phyloP scores from a whole-genome alignment of 2,888 invertebrate species.

The Metacarcinus magister region DNA sequence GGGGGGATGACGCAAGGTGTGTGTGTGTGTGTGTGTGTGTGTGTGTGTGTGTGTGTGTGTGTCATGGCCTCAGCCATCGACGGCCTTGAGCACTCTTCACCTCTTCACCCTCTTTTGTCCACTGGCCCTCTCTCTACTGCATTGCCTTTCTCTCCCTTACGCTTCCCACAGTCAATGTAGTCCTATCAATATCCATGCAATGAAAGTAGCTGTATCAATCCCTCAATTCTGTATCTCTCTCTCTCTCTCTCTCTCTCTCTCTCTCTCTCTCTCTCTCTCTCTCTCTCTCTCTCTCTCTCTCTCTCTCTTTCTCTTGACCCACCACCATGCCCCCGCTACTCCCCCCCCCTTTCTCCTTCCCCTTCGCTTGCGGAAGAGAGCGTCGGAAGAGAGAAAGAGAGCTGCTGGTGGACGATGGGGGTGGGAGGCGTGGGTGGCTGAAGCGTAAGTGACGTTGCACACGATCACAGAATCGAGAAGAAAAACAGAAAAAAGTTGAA shows the following conservation, averaged over 20 bases:
- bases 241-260: background rate
- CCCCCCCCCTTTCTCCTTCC: background rate
- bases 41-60: slow-evolving; percentile 4
- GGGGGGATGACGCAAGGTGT: background rate
- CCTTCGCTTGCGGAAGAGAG: background rate
- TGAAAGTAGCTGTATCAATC: background rate
- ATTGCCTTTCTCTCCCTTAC: background rate
- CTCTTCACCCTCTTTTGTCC: background rate
- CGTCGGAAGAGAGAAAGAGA: background rate
- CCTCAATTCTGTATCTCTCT: background rate
- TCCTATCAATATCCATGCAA: background rate
- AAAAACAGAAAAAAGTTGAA: background rate
- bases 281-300: background rate
- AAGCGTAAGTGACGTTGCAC: background rate
- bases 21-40: slow-evolving; percentile 26
- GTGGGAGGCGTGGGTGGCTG: background rate
- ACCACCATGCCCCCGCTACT: background rate
- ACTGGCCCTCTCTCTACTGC: background rate
- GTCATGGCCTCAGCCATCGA: background rate
- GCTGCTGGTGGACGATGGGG: background rate
- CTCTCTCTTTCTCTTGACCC: background rate
- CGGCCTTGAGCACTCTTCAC: slow-evolving; percentile 17
- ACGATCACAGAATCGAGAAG: background rate
- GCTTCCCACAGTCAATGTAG: background rate
- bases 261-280: background rate